Percentiles rank a stretch among this genome's conserved stretches.
Evolutionary conservation across 1,140 invertebrate species (phyloP).

Genomic region (Heliconius eleuchia): DNA sequence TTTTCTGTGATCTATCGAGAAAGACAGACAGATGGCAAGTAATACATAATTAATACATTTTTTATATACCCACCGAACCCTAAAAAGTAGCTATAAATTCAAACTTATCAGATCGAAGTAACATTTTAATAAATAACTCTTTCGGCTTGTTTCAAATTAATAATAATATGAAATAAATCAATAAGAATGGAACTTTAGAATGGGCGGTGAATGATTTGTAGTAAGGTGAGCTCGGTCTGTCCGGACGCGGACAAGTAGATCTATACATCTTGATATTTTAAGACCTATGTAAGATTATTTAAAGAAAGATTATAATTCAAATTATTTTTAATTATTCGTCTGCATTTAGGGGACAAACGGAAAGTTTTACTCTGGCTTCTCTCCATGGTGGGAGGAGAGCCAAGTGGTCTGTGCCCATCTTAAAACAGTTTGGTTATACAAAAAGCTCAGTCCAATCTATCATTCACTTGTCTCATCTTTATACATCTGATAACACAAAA

Average conservation of each 20-base stretch:
- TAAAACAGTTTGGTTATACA: too few relatives aligned
- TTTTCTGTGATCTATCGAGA: background rate
- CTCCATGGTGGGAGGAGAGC: too few relatives aligned
- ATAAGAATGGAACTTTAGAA: constrained; percentile 76
- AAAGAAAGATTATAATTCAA: too few relatives aligned
- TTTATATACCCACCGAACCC: background rate
- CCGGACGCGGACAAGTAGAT: constrained; percentile 19
- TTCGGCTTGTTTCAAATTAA: constrained; percentile 63
- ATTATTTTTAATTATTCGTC: too few relatives aligned
- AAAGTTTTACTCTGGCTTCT: too few relatives aligned
- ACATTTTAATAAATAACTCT: constrained; percentile 75
- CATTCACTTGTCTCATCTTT: too few relatives aligned
- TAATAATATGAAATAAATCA: constrained; percentile 80
- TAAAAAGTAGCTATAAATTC: constrained; percentile 67
- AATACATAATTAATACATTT: background rate
- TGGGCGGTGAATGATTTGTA: constrained; percentile 74
- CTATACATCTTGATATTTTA: constrained; percentile 55
- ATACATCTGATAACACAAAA: too few relatives aligned
- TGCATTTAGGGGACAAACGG: too few relatives aligned
- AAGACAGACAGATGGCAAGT: background rate
- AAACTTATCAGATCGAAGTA: constrained; percentile 70
- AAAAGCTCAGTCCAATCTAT: too few relatives aligned
- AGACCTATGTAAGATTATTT: background rate
- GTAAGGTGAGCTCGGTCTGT: constrained; percentile 65
- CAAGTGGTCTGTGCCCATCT: too few relatives aligned